Base-by-base conservation (phyloP, 2,797 vertebrate species). In the Eutrigla gurnardus region DNA sequence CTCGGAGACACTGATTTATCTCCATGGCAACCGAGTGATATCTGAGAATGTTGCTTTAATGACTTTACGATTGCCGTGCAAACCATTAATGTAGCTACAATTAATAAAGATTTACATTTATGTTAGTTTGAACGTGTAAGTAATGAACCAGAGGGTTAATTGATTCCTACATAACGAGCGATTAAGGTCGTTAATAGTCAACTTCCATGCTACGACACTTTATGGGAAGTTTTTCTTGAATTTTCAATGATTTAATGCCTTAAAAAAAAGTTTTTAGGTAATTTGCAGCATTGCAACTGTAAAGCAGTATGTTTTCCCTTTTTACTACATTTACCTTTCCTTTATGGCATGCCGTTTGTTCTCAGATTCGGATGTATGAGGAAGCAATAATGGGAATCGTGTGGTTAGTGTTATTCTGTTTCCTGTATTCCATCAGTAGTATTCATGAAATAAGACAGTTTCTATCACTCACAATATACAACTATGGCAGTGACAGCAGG, bases 341-440 rank as follows among this genome's bases (percentile, higher is more conserved):
- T 58, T 52, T 10, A 18, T 6, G 1, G 9, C 7, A 5, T 58
- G 53, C 17, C 35, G n/a, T 55, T 13, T 42, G 17, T 40, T 39
- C 4, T 73, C 65, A 63, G 32, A 53, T 17, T 4, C 5, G 3
- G 7, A 42, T 25, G 47, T 14, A 39, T 18, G 46, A 82, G 36
- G 73, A 87, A 64, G 65, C 68, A 91, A 86, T 67, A 78, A 87
- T 15, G 65, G 81, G 78, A 91, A 65, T 88, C 76, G 75, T 65
- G 76, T 83, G 70, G 70, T 83, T 86, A 75, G 85, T 86, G 86
- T 91, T 89, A 93, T 93, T 94, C 92, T 92, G 86, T 93, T 25
- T 92, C 82, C 89, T 86, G 91, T 95, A 94, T 89, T 93, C 92
- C 92, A 92, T 89, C 91, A 91, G 87, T 91, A 93, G 89, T 91